phyloP scores from a whole-genome alignment of 2,113 vertebrate genomes.

The Calyptomena viridis region DNA sequence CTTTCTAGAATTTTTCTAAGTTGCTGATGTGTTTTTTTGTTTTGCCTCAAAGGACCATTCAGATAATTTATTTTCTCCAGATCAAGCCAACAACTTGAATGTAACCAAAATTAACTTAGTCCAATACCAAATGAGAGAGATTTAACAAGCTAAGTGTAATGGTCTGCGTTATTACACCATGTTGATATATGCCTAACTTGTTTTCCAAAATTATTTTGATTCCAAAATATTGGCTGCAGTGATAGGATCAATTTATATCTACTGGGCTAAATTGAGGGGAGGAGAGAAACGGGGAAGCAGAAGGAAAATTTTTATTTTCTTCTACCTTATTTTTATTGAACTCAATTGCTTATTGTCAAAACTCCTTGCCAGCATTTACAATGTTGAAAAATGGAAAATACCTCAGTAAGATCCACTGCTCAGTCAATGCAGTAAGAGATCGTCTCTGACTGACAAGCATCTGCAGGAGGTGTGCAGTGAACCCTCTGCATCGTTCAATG shows the following conservation, averaged over 20 bases:
- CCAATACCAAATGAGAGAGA: not conserved
- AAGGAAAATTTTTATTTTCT: not conserved
- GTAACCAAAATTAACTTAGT: not conserved
- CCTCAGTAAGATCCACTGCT: constrained; percentile 89
- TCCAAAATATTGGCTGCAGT: not conserved
- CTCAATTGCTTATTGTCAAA: not conserved
- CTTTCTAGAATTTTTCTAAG: not conserved
- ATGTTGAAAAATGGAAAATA: constrained; percentile 5
- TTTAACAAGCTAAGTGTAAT: not conserved
- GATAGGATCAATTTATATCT: not conserved
- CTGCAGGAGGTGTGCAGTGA: constrained; percentile 91
- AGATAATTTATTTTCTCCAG: not conserved
- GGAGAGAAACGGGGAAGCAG: not conserved
- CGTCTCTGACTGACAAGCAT: constrained; percentile 83
- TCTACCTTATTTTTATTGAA: not conserved
- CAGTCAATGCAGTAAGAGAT: constrained; percentile 80
- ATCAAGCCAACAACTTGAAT: not conserved
- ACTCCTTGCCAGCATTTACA: not conserved
- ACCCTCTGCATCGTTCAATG: constrained; percentile 89
- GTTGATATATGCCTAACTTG: not conserved
- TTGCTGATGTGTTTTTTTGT: not conserved
- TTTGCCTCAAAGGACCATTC: not conserved
- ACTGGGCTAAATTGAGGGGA: not conserved
- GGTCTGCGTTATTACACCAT: not conserved
- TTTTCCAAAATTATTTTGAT: not conserved